Conservation (phyloP, 1,140 invertebrate species). For the Vanessa tameamea region DNA sequence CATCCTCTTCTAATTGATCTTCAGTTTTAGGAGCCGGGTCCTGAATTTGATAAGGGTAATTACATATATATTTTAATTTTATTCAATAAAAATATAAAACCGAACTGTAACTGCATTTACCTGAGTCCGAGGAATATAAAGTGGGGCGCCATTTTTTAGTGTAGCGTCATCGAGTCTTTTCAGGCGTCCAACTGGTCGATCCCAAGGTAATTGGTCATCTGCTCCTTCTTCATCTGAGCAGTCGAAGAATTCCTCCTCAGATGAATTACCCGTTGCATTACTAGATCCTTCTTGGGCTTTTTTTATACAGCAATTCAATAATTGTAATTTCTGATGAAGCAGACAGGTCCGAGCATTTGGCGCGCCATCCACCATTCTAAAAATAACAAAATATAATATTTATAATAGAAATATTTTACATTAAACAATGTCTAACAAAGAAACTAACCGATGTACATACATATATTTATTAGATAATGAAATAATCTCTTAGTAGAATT, state of each 20-base stretch:
- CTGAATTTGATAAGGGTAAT: slow-evolving; percentile 77
- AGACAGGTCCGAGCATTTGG: slow-evolving; percentile 93
- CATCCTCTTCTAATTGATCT: slow-evolving; percentile 96
- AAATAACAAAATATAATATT: not conserved
- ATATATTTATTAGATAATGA: too few species aligned
- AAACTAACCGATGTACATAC: not conserved
- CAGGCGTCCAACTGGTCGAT: slow-evolving; percentile 72
- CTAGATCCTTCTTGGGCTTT: slow-evolving; percentile 69
- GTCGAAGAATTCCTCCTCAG: slow-evolving; percentile 93
- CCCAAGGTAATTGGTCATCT: slow-evolving; percentile 83
- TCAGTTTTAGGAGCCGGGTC: slow-evolving; percentile 98
- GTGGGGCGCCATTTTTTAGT: slow-evolving; percentile 65
- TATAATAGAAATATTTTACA: not conserved
- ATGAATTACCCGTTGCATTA: slow-evolving; percentile 77
- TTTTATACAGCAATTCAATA: slow-evolving; percentile 97
- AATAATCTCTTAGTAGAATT: slow-evolving; percentile 1
- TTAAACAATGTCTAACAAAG: not conserved
- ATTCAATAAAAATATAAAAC: not conserved
- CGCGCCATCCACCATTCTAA: slow-evolving; percentile 87
- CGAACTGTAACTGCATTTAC: slow-evolving; percentile 37
- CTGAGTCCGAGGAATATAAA: slow-evolving; percentile 73
- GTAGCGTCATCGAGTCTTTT: slow-evolving; percentile 60
- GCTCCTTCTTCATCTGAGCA: slow-evolving; percentile 84
- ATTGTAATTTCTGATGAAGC: slow-evolving; percentile 97
- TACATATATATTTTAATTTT: slow-evolving; percentile 12